These are phyloP conservation scores for Ypsolopha sequella DNA, from an alignment of 2,888 invertebrate species.

Conservation along the genomic window DNA sequence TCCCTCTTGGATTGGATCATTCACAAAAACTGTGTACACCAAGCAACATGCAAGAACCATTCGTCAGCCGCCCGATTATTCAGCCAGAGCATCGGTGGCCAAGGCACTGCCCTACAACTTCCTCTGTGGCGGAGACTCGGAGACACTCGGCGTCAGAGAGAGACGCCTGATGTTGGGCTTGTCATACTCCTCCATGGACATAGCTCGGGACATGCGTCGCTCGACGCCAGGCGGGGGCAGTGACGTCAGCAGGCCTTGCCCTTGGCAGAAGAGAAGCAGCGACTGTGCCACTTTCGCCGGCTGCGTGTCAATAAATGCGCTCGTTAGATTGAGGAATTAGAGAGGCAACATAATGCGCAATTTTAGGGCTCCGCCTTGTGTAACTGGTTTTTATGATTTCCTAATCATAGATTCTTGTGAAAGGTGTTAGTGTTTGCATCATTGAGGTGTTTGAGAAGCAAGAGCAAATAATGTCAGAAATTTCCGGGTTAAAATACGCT, in stretches of 20 bases:
- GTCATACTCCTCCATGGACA: conserved; percentile 89
- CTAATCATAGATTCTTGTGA: no score
- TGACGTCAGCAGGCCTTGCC: conserved; percentile 85
- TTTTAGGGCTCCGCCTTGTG: no score
- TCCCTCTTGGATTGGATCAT: no score
- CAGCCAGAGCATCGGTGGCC: conserved; percentile 23
- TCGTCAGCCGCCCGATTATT: conserved; percentile 17
- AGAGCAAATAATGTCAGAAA: no score
- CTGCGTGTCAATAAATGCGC: conserved; percentile 50
- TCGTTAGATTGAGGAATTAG: no score
- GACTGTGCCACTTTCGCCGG: conserved; percentile 90
- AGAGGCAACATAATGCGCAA: no score
- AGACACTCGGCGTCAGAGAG: conserved; percentile 67
- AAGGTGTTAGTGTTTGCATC: no score
- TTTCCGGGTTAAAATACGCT: no score
- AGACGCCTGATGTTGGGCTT: conserved; percentile 82
- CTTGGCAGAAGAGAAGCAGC: conserved; percentile 89
- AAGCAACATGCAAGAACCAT: no score
- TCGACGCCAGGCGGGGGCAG: conserved; percentile 86
- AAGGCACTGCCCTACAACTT: conserved; percentile 28
- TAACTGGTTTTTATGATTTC: no score
- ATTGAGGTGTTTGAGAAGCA: no score
- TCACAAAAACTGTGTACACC: no score
- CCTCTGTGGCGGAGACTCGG: conserved; percentile 47
- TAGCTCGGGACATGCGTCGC: conserved; percentile 75